These are phyloP conservation scores for Ianthella basta DNA, from an alignment of 37 sponge, comb jelly and placozoan species.

Conservation along the genomic window DNA sequence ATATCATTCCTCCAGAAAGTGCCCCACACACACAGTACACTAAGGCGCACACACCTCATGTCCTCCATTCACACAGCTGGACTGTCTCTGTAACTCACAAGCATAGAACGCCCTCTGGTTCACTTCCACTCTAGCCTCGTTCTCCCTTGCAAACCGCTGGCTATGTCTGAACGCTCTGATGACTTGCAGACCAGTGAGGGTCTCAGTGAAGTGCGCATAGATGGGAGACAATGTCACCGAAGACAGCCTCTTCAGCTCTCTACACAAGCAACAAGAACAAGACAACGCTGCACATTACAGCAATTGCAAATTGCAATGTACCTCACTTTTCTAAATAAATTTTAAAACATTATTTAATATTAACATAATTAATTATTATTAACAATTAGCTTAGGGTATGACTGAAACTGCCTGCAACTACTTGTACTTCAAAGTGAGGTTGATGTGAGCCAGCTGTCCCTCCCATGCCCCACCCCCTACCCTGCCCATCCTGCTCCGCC, in stretches of 20 bases:
- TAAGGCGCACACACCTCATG: too few relatives aligned
- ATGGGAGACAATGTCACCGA: slow-evolving; percentile 93
- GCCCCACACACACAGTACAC: too few relatives aligned
- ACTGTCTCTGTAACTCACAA: too few relatives aligned
- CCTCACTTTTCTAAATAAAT: neutral
- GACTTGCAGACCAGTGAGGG: slow-evolving; percentile 73
- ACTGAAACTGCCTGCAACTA: too few relatives aligned
- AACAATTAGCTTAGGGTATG: too few relatives aligned
- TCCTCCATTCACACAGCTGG: too few relatives aligned
- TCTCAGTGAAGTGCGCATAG: slow-evolving; percentile 97
- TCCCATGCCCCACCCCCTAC: too few relatives aligned
- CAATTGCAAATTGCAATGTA: neutral
- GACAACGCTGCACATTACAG: neutral
- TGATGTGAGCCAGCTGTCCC: too few relatives aligned
- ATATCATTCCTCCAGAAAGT: too few relatives aligned
- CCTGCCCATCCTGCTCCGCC: too few relatives aligned
- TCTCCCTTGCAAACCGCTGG: slow-evolving; percentile 73
- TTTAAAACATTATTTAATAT: neutral
- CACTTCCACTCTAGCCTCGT: slow-evolving; percentile 69
- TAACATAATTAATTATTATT: too few relatives aligned
- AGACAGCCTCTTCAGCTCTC: slow-evolving; percentile 95
- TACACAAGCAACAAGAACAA: slow-evolving; percentile 8
- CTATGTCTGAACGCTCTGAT: slow-evolving; percentile 80
- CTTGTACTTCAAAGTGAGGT: too few relatives aligned
- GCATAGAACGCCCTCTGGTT: slow-evolving; percentile 91